Evolutionary conservation across 2,113 vertebrate species (phyloP).

Genomic region (Psittacara wagleri): DNA sequence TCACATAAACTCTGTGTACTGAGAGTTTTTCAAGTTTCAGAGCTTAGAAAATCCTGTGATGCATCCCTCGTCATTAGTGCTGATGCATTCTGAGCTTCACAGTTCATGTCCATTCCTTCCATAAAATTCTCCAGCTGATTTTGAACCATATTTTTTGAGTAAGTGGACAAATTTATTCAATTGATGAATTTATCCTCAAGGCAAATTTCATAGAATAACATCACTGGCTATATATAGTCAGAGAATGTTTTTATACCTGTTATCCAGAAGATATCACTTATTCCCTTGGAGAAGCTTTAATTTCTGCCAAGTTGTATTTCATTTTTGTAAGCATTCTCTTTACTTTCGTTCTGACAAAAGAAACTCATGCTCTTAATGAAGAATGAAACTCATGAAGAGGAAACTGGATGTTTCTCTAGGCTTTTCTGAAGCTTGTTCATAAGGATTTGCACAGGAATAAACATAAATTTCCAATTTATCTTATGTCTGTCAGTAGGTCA

Average conservation of each 20-base stretch:
- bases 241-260: not conserved
- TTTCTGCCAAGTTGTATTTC: not conserved
- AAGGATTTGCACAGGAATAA: not conserved
- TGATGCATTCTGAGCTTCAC: not conserved
- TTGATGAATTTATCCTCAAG: not conserved
- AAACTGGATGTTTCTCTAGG: not conserved
- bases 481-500: not conserved
- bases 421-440: not conserved
- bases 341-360: not conserved
- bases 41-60: not conserved
- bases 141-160: not conserved
- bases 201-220: not conserved
- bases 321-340: not conserved
- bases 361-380: not conserved
- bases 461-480: not conserved
- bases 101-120: not conserved
- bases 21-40: not conserved
- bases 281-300: not conserved
- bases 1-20: not conserved
- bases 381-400: not conserved
- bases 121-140: not conserved
- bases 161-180: not conserved
- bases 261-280: not conserved
- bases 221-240: not conserved
- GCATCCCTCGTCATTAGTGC: slow-evolving; percentile 7